These are phyloP conservation scores for Synanthedon myopaeformis DNA, from an alignment of 2,888 invertebrate genomes.

Conservation along the genomic window DNA sequence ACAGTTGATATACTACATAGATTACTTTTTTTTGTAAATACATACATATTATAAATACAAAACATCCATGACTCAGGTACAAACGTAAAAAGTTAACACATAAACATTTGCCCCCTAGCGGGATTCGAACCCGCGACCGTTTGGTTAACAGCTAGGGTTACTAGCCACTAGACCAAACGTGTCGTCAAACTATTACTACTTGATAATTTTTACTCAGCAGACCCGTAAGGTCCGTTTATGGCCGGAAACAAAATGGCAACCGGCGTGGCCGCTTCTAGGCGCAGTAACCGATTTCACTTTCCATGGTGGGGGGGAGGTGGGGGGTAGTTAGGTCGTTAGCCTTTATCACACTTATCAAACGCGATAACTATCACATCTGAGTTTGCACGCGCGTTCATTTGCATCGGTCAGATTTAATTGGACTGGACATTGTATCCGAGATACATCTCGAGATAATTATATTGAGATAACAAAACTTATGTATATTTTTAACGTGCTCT, in stretches of 20 bases:
- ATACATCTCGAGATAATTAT: background rate
- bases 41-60: too few relatives aligned
- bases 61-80: too few relatives aligned
- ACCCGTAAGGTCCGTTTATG: too few relatives aligned
- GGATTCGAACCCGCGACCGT: too few relatives aligned
- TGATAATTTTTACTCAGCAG: too few relatives aligned
- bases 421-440: background rate
- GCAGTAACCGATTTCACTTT: slow-evolving; percentile 6
- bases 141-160: too few relatives aligned
- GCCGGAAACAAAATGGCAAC: background rate
- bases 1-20: too few relatives aligned
- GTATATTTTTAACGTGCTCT: background rate
- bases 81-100: too few relatives aligned
- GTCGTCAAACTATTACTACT: too few relatives aligned
- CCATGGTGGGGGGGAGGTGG: slow-evolving; percentile 1
- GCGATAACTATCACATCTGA: background rate
- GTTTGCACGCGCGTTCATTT: slow-evolving; percentile 1
- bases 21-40: too few relatives aligned
- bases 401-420: slow-evolving; percentile 1
- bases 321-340: background rate
- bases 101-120: too few relatives aligned
- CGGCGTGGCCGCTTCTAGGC: background rate
- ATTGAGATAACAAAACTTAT: background rate
- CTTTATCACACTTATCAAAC: background rate
- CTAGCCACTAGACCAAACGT: too few relatives aligned